These are phyloP conservation scores for Plebejus melissa DNA, from an alignment of 2,888 invertebrate species.

Conservation along the genomic window DNA sequence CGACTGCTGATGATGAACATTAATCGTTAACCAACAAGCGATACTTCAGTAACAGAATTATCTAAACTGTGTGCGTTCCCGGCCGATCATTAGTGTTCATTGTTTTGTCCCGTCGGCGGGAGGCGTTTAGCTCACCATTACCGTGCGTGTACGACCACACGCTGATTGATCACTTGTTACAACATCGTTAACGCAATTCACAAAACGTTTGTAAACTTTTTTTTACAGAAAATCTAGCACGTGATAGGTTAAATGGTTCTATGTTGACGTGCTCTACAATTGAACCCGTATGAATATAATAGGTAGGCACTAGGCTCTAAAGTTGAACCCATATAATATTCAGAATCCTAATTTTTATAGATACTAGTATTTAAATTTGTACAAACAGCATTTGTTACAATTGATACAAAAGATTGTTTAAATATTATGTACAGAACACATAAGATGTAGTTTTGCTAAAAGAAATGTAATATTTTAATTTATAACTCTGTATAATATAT, in stretches of 20 bases:
- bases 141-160: constrained; percentile 55
- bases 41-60: background rate
- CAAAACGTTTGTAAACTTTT: background rate
- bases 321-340: too few relatives aligned
- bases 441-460: too few relatives aligned
- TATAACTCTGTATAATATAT: too few relatives aligned
- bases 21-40: background rate
- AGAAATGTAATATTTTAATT: too few relatives aligned
- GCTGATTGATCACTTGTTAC: constrained; percentile 71
- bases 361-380: too few relatives aligned
- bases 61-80: background rate
- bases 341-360: background rate
- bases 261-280: background rate
- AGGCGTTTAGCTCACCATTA: constrained; percentile 45
- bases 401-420: too few relatives aligned
- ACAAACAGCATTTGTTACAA: too few relatives aligned
- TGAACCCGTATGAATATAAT: background rate
- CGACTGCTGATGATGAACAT: background rate
- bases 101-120: constrained; percentile 58
- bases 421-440: too few relatives aligned
- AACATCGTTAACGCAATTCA: constrained; percentile 45
- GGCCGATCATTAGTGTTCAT: constrained; percentile 60
- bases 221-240: background rate
- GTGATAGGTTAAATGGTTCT: background rate
- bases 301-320: too few relatives aligned